Evolutionary conservation across 2,113 vertebrate genomes (phyloP).

Genomic region (Bufo gargarizans): DNA sequence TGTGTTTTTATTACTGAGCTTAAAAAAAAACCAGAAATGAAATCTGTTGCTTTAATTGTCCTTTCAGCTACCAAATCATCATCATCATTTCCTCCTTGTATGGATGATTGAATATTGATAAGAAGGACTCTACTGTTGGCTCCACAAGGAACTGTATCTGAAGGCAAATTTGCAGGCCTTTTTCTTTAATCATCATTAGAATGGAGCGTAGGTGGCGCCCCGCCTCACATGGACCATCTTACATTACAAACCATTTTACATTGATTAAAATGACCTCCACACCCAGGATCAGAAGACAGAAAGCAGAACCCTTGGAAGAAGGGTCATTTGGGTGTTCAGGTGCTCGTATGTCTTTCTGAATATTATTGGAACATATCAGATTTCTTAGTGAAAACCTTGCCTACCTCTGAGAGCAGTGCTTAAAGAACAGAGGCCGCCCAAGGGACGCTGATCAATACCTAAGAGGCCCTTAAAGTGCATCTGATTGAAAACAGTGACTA

Average conservation of each 20-base stretch:
- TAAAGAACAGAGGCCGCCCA: not conserved
- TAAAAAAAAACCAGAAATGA: too few relatives aligned
- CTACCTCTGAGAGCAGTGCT: not conserved
- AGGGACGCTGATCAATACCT: not conserved
- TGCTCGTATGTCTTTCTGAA: not conserved
- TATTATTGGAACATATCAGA: conserved; percentile 19
- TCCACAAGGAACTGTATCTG: too few relatives aligned
- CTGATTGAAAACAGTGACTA: not conserved
- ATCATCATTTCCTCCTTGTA: too few relatives aligned
- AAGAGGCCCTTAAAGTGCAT: not conserved
- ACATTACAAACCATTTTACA: not conserved
- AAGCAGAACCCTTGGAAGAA: conserved; percentile 1
- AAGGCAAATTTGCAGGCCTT: not conserved
- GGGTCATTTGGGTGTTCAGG: not conserved
- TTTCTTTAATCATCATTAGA: conserved; percentile 29
- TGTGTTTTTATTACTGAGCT: too few relatives aligned
- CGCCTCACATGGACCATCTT: conserved; percentile 5
- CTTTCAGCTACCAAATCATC: too few relatives aligned
- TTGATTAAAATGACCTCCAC: not conserved
- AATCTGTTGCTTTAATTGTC: too few relatives aligned
- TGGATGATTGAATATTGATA: too few relatives aligned
- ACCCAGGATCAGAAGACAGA: not conserved
- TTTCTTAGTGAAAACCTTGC: not conserved
- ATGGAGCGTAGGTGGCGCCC: not conserved
- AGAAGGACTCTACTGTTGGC: too few relatives aligned